phyloP scores from a whole-genome alignment of 1,140 invertebrate species.

The Hypsibius dujardini region DNA sequence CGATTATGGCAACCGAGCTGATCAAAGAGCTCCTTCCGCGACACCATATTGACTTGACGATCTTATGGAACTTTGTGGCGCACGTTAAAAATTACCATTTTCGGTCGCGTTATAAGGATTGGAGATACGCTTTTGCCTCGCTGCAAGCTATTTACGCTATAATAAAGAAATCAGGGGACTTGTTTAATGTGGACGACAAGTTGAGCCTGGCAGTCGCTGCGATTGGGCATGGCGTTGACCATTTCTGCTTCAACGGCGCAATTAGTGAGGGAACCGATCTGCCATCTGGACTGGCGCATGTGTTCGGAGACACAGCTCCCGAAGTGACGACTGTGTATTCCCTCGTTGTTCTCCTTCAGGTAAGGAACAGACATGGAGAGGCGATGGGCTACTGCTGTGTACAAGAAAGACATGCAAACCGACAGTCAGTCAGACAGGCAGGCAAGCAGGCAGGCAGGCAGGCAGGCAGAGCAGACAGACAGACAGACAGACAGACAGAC shows the following conservation, averaged over 20 bases:
- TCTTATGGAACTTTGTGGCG: not conserved
- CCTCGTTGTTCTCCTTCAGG: not conserved
- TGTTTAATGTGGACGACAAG: not conserved
- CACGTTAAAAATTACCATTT: not conserved
- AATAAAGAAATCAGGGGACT: not conserved
- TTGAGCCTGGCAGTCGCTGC: not conserved
- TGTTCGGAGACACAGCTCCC: not conserved
- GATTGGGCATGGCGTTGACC: not conserved
- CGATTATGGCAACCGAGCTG: not conserved
- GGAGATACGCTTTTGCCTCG: not conserved
- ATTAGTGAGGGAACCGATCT: not conserved
- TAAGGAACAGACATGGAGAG: not conserved
- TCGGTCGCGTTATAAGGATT: not conserved
- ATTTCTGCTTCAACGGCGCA: not conserved
- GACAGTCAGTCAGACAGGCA: too few relatives aligned
- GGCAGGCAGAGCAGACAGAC: too few relatives aligned
- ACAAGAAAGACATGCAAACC: too few relatives aligned
- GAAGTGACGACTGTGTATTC: not conserved
- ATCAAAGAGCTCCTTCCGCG: not conserved
- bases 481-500: too few relatives aligned
- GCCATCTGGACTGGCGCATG: not conserved
- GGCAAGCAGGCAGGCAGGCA: too few relatives aligned
- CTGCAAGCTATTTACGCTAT: slow-evolving; percentile 5
- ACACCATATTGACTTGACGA: not conserved
- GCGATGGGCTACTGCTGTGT: too few relatives aligned